A percentile compares a stretch with the other conserved stretches of the same genome.
Conservation (phyloP, 2,797 vertebrate species). For the Tympanoctomys barrerae region DNA sequence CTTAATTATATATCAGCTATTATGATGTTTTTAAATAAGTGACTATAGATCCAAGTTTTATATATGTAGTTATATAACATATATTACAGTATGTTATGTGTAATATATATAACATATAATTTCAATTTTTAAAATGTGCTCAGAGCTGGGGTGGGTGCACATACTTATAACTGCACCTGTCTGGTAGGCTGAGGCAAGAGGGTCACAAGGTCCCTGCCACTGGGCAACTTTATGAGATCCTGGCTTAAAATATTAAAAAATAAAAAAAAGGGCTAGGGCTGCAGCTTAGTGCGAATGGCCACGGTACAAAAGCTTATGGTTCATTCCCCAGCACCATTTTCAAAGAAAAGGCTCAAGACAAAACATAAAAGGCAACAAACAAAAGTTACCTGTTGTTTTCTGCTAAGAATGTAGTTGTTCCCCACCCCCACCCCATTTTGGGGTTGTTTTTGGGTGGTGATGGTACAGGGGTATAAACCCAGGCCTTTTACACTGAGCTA, state of each 20-base stretch:
- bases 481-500: background rate
- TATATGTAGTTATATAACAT: background rate
- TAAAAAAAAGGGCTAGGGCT: background rate
- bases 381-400: slow-evolving; percentile 36
- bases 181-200: background rate
- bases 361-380: slow-evolving; percentile 40
- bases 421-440: background rate
- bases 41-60: slow-evolving; percentile 36
- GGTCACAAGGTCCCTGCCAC: background rate
- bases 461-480: background rate
- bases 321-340: background rate
- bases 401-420: background rate
- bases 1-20: background rate
- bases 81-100: too few relatives aligned
- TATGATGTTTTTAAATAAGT: slow-evolving; percentile 44
- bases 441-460: background rate
- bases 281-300: background rate
- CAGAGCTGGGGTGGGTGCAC: background rate
- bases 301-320: background rate
- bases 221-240: background rate
- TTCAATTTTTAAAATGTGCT: slow-evolving; percentile 50
- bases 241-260: background rate
- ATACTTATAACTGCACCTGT: background rate
- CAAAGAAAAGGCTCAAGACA: slow-evolving; percentile 18
- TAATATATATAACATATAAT: background rate